These are phyloP conservation scores for Solen grandis DNA, from an alignment of 1,140 invertebrate genomes.

Conservation along the genomic window DNA sequence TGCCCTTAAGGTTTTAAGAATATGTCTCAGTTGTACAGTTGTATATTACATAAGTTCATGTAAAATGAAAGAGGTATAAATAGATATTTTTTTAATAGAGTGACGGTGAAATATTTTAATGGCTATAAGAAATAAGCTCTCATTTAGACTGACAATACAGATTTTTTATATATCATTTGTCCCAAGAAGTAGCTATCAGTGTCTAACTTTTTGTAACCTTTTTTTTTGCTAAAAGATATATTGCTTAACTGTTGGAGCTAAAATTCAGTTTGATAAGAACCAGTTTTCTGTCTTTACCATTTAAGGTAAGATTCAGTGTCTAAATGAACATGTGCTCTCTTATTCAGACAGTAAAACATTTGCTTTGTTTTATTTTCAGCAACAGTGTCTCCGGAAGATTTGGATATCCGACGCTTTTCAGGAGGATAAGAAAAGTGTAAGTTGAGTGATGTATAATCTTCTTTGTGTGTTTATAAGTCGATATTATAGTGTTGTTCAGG, in stretches of 20 bases:
- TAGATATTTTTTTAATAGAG: too few relatives aligned
- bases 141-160: too few relatives aligned
- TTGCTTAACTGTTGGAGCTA: not conserved
- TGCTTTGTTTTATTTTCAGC: constrained; percentile 45
- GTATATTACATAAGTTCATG: too few relatives aligned
- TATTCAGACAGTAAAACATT: not conserved
- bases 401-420: constrained; percentile 81
- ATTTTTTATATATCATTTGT: too few relatives aligned
- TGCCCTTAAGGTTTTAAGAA: too few relatives aligned
- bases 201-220: not conserved
- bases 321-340: not conserved
- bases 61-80: too few relatives aligned
- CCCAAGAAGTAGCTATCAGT: not conserved
- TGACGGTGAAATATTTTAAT: too few relatives aligned
- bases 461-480: not conserved
- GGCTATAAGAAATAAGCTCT: too few relatives aligned
- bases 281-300: too few relatives aligned
- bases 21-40: too few relatives aligned
- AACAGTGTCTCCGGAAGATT: constrained; percentile 74
- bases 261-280: too few relatives aligned
- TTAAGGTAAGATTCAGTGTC: not conserved
- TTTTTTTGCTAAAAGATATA: not conserved
- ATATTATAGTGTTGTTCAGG: too few relatives aligned
- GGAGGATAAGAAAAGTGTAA: constrained; percentile 76
- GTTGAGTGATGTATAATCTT: constrained; percentile 29